A percentile compares a stretch with the other conserved stretches of the same genome.
Evolutionary conservation across 2,888 invertebrate genomes (phyloP).

Genomic region (Lathronympha strigana): DNA sequence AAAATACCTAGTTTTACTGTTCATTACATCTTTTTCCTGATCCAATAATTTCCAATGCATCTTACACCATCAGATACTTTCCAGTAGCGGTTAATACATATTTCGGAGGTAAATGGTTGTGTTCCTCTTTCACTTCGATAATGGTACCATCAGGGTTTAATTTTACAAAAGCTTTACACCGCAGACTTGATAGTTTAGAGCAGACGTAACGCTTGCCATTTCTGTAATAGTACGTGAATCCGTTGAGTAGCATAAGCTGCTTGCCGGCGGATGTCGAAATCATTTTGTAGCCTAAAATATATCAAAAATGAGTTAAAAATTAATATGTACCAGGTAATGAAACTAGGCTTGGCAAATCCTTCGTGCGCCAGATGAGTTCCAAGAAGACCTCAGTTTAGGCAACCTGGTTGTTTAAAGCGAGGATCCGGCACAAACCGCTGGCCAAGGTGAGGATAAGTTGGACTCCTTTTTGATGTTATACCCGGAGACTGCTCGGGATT

Average conservation of each 20-base stretch:
- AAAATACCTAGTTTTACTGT: too few species aligned
- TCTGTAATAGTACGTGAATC: conserved; percentile 15
- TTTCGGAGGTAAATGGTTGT: conserved; percentile 14
- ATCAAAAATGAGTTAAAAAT: not conserved
- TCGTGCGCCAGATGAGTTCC: too few species aligned
- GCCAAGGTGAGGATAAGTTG: too few species aligned
- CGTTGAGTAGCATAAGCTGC: conserved; percentile 13
- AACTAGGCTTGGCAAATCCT: too few species aligned
- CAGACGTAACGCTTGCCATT: conserved; percentile 19
- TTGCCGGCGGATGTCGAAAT: conserved; percentile 9
- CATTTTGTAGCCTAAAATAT: conserved; percentile 17
- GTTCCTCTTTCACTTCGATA: not conserved
- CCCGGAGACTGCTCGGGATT: too few species aligned
- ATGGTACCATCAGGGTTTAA: not conserved
- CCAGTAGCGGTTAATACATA: not conserved
- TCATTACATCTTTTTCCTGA: too few species aligned
- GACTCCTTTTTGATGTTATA: too few species aligned
- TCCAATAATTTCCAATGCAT: too few species aligned
- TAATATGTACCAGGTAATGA: too few species aligned
- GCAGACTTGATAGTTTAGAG: conserved; percentile 18
- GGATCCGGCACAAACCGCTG: too few species aligned
- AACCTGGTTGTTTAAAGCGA: too few species aligned
- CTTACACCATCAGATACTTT: conserved; percentile 8
- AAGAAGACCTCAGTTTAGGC: too few species aligned
- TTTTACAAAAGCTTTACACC: conserved; percentile 10